Base-by-base conservation (phyloP, 2,797 vertebrate genomes). In the Limnodromus scolopaceus region DNA sequence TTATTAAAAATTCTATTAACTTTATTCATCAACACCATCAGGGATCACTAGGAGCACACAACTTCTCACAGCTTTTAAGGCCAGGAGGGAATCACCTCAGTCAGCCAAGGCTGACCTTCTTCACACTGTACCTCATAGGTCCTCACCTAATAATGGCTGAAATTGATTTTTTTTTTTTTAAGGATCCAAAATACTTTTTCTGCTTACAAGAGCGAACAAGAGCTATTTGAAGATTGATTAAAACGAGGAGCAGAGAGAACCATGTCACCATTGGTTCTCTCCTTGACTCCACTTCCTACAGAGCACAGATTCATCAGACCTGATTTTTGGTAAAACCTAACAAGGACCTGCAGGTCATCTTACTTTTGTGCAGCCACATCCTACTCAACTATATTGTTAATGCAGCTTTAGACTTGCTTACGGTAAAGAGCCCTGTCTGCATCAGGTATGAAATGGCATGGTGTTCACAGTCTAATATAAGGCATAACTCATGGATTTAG, bases 1-100 rank as follows among this genome's bases (percentile, higher is more conserved):
- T 83, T 89, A 95, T 92, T 83, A 92, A 95, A 96, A 96, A 72
- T 69, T 58, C 71, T 89, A 28, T 91, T 92, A 87, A 68, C 53
- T 93, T 89, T 61, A 57, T 89, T 95, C 71, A 68, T 89, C 81
- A 83, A 11, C n/a, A 58, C 41, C 45, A 71, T 71, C 49, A 48
- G 41, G 71, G 68, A 92, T 88, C 49, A 32, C 48, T 58, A 38
- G 51, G n/a, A 90, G 48, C 34, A 4, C 25, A 71, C 19, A 60
- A 30, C 8, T 77, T 63, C 78, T 96, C 71, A 80, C 32, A 34
- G 22, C 36, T 90, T 79, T 63, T 54, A 75, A 65, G 34, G 64
- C 14, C 60, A 53, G 38, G 46, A 89, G 36, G 68, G 58, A 83
- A 64, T 77, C 45, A 17, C 6, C 36, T 87, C 9, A 4, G 55